A percentile compares a stretch with the other conserved stretches of the same genome.
Evolutionary conservation across 2,113 vertebrate species (phyloP).

Genomic region (Bubo scandiacus): DNA sequence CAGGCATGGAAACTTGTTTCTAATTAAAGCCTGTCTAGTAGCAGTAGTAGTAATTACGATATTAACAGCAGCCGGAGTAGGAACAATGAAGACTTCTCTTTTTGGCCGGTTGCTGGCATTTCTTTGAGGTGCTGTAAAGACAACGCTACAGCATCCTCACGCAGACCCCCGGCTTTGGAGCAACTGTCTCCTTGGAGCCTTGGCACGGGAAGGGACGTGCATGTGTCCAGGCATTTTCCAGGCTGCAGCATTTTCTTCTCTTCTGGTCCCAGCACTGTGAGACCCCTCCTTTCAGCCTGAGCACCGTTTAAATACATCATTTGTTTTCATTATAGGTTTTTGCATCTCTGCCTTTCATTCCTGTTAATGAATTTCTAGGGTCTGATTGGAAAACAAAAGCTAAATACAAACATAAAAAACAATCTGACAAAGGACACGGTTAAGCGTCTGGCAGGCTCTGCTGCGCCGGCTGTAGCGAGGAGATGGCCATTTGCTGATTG

Average conservation of each 20-base stretch:
- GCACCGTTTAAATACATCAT: slow-evolving; percentile 63
- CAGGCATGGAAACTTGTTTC: neutral
- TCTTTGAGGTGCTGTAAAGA: slow-evolving; percentile 13
- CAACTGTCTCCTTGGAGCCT: slow-evolving; percentile 20
- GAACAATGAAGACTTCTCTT: slow-evolving; percentile 38
- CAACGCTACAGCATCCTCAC: slow-evolving; percentile 2
- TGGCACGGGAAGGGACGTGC: neutral
- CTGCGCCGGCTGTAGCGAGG: slow-evolving; percentile 13
- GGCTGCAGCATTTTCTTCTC: slow-evolving; percentile 69
- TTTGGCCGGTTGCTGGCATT: neutral
- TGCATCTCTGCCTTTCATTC: slow-evolving; percentile 69
- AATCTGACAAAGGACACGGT: slow-evolving; percentile 59
- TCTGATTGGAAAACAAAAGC: slow-evolving; percentile 73
- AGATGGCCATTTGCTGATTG: slow-evolving; percentile 66
- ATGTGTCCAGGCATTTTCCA: slow-evolving; percentile 55
- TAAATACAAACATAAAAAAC: slow-evolving; percentile 24
- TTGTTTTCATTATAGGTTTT: slow-evolving; percentile 73
- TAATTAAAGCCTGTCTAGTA: neutral
- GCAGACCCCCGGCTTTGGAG: neutral
- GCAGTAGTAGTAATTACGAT: neutral
- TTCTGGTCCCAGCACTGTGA: slow-evolving; percentile 6
- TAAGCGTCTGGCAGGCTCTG: slow-evolving; percentile 45
- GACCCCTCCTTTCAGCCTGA: slow-evolving; percentile 44
- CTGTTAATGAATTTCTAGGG: slow-evolving; percentile 75
- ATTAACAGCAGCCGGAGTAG: neutral